Evolutionary conservation across 2,113 vertebrate species (phyloP), one percentile per base, ranked within the genome.

Genomic region (Amphiprion ocellaris): DNA sequence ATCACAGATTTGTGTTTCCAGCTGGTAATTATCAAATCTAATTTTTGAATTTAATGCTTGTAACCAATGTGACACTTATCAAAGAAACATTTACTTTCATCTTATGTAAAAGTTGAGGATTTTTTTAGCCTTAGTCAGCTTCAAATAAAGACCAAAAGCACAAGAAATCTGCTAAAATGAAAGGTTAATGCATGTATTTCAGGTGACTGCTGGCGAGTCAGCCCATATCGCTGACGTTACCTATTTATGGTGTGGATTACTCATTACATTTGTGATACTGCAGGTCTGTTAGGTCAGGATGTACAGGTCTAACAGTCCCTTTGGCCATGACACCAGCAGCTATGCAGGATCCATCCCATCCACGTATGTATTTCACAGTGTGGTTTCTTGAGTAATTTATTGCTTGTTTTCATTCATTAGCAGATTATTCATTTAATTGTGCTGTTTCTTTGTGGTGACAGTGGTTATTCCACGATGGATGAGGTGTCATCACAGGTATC

Each of bases 341-440:
- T 90, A 79, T n/a, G 15, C 85, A 5, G 92, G 71, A 41, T 94
- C 93, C 0, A 5, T 90, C 23, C 74, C 70, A 54, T 93, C 93
- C 44, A 92, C 79, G 94, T 95, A 88, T 23, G 86, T 73, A 15
- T 69, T 23, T 28, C 24, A 10, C 37, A 62, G 3, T 9, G n/a
- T 49, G 3, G 1, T 52, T 30, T 0, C 58, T 64, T 16, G 8
- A 41, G 12, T 10, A 12, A 5, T 24, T 26, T 9, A 4, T 16
- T 23, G 6, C 9, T 19, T 7, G 1, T 6, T 46, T 61, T 69
- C 12, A 14, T 67, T 64, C 7, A 26, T 78, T 6, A 4, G 2
- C 7, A 65, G 7, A 61, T 73, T 14, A 16, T 41, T 21, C 12
- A 12, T 39, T 10, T 11, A n/a, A 2, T 47, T 11, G 21, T 24